These are phyloP conservation scores for Pollimyrus isidori DNA, from an alignment of 2,113 vertebrate genomes.

Conservation along the genomic window DNA sequence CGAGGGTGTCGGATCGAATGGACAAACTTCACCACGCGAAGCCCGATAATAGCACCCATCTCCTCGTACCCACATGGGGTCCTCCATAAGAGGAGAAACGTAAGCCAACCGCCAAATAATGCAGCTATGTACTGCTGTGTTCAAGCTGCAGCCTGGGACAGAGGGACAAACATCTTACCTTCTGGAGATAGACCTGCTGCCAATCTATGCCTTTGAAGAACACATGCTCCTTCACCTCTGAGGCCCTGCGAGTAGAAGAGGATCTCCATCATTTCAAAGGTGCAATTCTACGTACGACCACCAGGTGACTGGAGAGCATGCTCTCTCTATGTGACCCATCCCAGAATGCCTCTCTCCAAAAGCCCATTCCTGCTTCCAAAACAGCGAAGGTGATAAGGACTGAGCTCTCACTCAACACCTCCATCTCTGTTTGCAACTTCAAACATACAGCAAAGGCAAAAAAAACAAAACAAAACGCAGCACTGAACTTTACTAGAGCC, in stretches of 20 bases:
- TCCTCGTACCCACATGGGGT: neutral
- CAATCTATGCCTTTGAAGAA: slow-evolving; percentile 96
- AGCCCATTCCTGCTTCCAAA: neutral
- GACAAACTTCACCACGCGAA: neutral
- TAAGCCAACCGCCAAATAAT: neutral
- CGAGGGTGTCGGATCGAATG: neutral
- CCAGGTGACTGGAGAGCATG: neutral
- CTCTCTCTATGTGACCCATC: neutral
- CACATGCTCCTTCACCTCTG: slow-evolving; percentile 85
- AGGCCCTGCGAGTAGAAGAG: slow-evolving; percentile 60
- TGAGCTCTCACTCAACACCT: neutral
- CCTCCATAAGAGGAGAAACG: neutral
- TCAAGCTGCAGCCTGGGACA: neutral
- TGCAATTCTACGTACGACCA: neutral
- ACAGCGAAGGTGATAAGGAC: neutral
- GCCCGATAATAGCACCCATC: neutral
- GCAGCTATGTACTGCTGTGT: neutral
- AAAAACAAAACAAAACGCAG: neutral
- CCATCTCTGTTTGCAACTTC: neutral
- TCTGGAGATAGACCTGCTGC: slow-evolving; percentile 95
- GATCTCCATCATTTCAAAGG: neutral
- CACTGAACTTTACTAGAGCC: neutral
- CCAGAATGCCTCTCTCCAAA: neutral
- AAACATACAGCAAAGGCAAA: neutral
- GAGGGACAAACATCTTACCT: slow-evolving; percentile 60